phyloP scores from a whole-genome alignment of 2,797 vertebrate genomes.

The Molossus molossus region DNA sequence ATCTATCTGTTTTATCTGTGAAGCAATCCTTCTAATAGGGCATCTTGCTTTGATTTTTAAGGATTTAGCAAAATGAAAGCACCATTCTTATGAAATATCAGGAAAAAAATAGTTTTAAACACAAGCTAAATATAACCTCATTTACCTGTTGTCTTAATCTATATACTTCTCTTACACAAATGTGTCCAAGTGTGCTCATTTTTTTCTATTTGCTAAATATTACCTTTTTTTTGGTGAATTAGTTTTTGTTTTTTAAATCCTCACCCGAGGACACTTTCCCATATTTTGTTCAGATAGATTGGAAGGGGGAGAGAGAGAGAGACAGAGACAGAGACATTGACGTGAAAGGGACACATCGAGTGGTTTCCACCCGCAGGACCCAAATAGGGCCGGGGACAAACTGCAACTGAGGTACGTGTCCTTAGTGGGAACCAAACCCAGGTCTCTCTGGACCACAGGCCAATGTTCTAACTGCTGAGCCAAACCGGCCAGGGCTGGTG shows the following conservation, averaged over 20 bases:
- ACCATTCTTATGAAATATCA: conserved; percentile 42
- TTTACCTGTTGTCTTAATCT: conserved; percentile 21
- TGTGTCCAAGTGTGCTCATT: conserved; percentile 19
- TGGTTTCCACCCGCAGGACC: too few species aligned
- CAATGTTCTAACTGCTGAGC: too few species aligned
- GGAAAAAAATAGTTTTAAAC: conserved; percentile 38
- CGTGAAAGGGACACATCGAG: too few species aligned
- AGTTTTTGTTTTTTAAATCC: neutral
- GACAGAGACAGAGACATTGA: too few species aligned
- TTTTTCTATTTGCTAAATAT: conserved; percentile 34
- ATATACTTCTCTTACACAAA: conserved; percentile 38
- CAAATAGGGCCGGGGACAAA: too few species aligned
- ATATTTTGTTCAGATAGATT: too few species aligned
- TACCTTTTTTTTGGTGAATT: conserved; percentile 18
- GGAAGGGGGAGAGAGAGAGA: too few species aligned
- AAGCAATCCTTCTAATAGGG: conserved; percentile 15
- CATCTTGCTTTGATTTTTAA: conserved; percentile 43
- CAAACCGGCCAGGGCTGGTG: neutral
- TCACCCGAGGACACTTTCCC: too few species aligned
- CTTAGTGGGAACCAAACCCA: too few species aligned
- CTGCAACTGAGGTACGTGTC: too few species aligned
- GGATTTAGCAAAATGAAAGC: neutral
- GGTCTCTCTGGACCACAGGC: too few species aligned
- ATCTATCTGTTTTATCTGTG: conserved; percentile 25
- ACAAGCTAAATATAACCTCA: conserved; percentile 7